These are phyloP conservation scores for Tetramorium bicarinatum DNA, from an alignment of 2,888 invertebrate genomes.

Conservation along the genomic window DNA sequence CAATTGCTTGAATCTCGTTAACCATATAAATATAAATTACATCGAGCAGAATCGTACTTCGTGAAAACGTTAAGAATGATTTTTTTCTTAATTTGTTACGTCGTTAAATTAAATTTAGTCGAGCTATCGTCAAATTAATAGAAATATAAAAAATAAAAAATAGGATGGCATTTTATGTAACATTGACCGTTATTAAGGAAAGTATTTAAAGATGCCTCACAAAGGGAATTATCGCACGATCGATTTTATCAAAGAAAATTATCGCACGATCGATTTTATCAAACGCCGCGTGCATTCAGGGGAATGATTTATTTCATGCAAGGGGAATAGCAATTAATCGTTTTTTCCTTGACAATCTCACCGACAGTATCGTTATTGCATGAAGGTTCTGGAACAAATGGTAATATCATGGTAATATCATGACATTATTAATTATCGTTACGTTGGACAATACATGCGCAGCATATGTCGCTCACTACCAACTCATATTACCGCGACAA, in stretches of 20 bases:
- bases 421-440: constrained; percentile 64
- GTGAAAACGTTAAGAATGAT: neutral
- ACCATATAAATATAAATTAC: neutral
- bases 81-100: neutral
- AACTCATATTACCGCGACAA: constrained; percentile 4
- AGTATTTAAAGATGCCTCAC: neutral
- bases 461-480: constrained; percentile 11
- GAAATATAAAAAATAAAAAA: neutral
- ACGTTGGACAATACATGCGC: constrained; percentile 52
- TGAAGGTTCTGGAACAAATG: constrained; percentile 62
- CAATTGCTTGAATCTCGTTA: constrained; percentile 6
- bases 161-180: neutral
- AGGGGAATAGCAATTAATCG: constrained; percentile 22
- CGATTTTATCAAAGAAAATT: no score
- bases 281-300: neutral
- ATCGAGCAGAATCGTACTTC: neutral
- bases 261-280: neutral
- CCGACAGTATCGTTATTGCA: constrained; percentile 28
- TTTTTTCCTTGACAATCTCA: constrained; percentile 33
- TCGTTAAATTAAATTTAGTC: neutral
- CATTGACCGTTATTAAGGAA: neutral
- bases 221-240: neutral
- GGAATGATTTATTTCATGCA: constrained; percentile 25
- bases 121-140: neutral
- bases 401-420: constrained; percentile 68